Evolutionary conservation across 2,888 invertebrate genomes (phyloP).

Genomic region (Arctia plantaginis): DNA sequence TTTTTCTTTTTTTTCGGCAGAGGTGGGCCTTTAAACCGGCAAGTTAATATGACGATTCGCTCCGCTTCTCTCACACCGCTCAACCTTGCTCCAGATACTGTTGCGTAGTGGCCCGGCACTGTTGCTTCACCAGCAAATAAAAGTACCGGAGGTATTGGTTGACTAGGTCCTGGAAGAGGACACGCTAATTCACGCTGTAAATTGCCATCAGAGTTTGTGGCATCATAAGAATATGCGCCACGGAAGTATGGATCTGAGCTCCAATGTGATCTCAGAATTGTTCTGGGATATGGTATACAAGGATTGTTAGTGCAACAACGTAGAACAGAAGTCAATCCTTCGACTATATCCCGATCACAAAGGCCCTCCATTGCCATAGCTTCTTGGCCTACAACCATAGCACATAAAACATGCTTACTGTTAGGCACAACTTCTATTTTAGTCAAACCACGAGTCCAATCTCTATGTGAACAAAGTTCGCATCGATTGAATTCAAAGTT

Average conservation of each 20-base stretch:
- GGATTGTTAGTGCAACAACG: constrained; percentile 87
- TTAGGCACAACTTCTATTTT: constrained; percentile 89
- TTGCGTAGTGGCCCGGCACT: constrained; percentile 90
- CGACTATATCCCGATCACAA: constrained; percentile 89
- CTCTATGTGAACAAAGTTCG: constrained; percentile 82
- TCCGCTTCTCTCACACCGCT: constrained; percentile 94
- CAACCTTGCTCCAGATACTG: constrained; percentile 91
- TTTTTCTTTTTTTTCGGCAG: constrained; percentile 50
- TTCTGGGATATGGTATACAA: constrained; percentile 89
- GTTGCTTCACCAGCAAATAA: constrained; percentile 95
- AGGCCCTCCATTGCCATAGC: constrained; percentile 89
- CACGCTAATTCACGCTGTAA: constrained; percentile 85
- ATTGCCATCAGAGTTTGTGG: constrained; percentile 68
- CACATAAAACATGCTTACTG: constrained; percentile 90
- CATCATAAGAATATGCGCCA: constrained; percentile 89
- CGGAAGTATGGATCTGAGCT: constrained; percentile 89
- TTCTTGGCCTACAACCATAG: constrained; percentile 89
- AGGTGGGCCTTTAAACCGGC: constrained; percentile 81
- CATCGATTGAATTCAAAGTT: constrained; percentile 88
- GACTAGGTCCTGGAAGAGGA: constrained; percentile 88
- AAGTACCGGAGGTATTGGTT: constrained; percentile 89
- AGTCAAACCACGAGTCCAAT: constrained; percentile 91
- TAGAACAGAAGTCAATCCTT: constrained; percentile 88
- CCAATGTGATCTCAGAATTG: constrained; percentile 90
- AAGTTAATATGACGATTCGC: constrained; percentile 88